Evolutionary conservation across 2,113 vertebrate genomes (phyloP).

Genomic region (Scartelaos histophorus): DNA sequence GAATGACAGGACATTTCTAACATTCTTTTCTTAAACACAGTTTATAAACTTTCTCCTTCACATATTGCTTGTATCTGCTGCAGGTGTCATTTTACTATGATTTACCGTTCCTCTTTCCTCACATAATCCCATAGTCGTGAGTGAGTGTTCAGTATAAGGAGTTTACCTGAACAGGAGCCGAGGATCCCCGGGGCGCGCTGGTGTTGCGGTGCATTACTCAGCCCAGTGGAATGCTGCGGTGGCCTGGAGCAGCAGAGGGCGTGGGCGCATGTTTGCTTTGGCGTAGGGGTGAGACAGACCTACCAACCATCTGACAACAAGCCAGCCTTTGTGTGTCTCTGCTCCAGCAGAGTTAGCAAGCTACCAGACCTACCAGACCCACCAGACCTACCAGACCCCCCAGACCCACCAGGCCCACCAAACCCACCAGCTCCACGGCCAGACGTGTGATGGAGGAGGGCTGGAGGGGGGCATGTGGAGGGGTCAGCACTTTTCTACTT

Average conservation of each 20-base stretch:
- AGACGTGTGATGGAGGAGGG: too few species aligned
- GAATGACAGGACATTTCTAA: too few species aligned
- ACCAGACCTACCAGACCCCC: too few species aligned
- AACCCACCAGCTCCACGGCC: too few species aligned
- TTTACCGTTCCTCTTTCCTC: not conserved
- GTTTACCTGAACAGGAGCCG: not conserved
- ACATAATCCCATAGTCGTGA: too few species aligned
- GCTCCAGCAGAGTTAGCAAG: conserved; percentile 3
- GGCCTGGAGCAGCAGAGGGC: conserved; percentile 72
- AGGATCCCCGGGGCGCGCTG: conserved; percentile 27
- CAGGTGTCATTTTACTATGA: not conserved
- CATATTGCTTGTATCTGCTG: too few species aligned
- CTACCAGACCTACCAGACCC: too few species aligned
- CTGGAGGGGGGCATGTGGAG: too few species aligned
- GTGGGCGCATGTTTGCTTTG: conserved; percentile 84
- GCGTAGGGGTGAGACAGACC: conserved; percentile 76
- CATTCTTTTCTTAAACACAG: too few species aligned
- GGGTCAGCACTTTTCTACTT: too few species aligned
- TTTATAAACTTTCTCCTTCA: too few species aligned
- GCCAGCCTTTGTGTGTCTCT: conserved; percentile 72
- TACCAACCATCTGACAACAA: conserved; percentile 79
- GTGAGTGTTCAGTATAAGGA: not conserved
- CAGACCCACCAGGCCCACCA: too few species aligned
- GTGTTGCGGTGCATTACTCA: conserved; percentile 72
- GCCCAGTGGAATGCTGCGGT: conserved; percentile 78